phyloP scores from a whole-genome alignment of 2,888 invertebrate genomes.

The Laspeyria flexula region DNA sequence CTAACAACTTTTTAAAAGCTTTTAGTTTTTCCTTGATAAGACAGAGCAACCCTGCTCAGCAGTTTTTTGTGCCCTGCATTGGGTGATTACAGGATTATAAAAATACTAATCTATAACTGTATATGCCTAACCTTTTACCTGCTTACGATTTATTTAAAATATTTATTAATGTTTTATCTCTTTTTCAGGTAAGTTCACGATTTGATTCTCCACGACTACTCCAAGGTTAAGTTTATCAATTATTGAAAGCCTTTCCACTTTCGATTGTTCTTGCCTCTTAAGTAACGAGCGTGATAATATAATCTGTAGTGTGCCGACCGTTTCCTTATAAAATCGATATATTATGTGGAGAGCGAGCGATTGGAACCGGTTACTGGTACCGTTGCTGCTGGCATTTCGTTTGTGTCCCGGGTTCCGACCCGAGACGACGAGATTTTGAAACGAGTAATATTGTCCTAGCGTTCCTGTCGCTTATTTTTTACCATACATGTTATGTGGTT shows the following conservation, averaged over 20 bases:
- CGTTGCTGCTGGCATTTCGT: constrained; percentile 66
- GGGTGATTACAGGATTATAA: too few relatives aligned
- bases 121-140: too few relatives aligned
- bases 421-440: constrained; percentile 39
- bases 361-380: constrained; percentile 64
- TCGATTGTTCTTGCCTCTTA: background rate
- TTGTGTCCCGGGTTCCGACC: constrained; percentile 60
- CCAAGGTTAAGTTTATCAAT: background rate
- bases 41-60: too few relatives aligned
- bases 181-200: constrained; percentile 56
- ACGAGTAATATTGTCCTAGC: constrained; percentile 8
- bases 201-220: constrained; percentile 3
- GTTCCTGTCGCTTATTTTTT: background rate
- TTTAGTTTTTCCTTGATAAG: too few relatives aligned
- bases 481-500: too few relatives aligned
- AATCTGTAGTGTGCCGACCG: constrained; percentile 1
- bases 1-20: too few relatives aligned
- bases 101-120: too few relatives aligned
- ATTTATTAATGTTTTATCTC: constrained; percentile 21
- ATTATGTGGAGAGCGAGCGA: constrained; percentile 49
- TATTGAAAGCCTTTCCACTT: background rate
- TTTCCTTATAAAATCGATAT: constrained; percentile 40
- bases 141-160: too few relatives aligned
- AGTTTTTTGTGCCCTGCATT: too few relatives aligned
- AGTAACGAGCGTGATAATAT: constrained; percentile 2